Evolutionary conservation across 1,140 invertebrate species (phyloP).

Genomic region (Cyrtorhinus lividipennis): DNA sequence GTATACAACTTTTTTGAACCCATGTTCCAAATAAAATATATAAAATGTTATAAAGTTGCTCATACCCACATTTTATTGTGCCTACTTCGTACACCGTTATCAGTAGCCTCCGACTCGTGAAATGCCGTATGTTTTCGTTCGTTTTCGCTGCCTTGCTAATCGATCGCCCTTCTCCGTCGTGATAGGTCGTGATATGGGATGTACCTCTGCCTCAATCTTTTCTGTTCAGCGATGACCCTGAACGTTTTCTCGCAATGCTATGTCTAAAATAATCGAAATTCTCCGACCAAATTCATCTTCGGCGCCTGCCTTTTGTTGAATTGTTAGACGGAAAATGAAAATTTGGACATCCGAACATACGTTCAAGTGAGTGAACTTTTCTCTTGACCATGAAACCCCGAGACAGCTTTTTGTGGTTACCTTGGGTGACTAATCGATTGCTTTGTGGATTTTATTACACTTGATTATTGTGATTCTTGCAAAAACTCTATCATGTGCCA

Average conservation of each 20-base stretch:
- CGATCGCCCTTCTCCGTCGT: neutral
- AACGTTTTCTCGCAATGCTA: neutral
- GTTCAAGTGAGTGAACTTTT: slow-evolving; percentile 40
- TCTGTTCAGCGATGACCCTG: neutral
- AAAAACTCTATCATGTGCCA: neutral
- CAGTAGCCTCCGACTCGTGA: too few relatives aligned
- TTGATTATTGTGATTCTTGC: neutral
- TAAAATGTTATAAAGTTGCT: too few relatives aligned
- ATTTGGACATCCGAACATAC: slow-evolving; percentile 58
- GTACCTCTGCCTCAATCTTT: neutral
- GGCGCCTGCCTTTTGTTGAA: neutral
- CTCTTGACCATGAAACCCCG: neutral
- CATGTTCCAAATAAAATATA: too few relatives aligned
- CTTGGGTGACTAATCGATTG: neutral
- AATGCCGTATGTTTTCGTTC: too few relatives aligned
- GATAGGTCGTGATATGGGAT: neutral
- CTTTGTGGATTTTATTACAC: neutral
- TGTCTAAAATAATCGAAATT: neutral
- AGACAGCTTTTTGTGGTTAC: neutral
- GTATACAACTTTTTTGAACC: too few relatives aligned
- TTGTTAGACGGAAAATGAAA: slow-evolving; percentile 36
- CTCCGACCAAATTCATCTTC: neutral
- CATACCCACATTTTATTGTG: too few relatives aligned
- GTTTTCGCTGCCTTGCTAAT: neutral
- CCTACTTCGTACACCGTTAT: too few relatives aligned